These are phyloP conservation scores for Dipodomys ordii DNA, from an alignment of 2,113 vertebrate genomes.

Conservation along the genomic window DNA sequence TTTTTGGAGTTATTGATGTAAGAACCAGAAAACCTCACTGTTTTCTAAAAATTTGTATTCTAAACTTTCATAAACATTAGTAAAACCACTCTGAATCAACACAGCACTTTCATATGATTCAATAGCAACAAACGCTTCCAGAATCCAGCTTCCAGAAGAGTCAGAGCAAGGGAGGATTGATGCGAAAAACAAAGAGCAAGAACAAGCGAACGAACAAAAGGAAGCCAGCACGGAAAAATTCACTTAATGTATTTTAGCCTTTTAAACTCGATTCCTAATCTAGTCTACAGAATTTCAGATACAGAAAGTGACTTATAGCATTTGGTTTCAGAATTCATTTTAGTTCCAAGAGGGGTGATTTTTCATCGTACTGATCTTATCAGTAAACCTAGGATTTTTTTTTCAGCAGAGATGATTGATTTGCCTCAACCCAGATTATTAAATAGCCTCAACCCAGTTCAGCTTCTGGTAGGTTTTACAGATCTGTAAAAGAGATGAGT, in stretches of 20 bases:
- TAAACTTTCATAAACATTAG: neutral
- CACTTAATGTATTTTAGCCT: neutral
- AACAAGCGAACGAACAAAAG: neutral
- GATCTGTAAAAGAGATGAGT: conserved; percentile 52
- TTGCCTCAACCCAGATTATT: neutral
- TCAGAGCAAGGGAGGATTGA: neutral
- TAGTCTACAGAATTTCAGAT: neutral
- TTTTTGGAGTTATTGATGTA: neutral
- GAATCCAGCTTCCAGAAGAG: neutral
- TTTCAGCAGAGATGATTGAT: conserved; percentile 29
- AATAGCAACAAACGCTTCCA: neutral
- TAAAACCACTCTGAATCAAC: neutral
- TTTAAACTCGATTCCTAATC: neutral
- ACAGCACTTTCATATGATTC: neutral
- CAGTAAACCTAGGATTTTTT: conserved; percentile 34
- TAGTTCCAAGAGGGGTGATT: conserved; percentile 17
- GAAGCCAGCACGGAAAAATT: neutral
- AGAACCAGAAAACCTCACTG: neutral
- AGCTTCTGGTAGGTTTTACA: neutral
- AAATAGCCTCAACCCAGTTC: neutral
- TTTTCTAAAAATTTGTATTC: neutral
- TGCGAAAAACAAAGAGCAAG: neutral
- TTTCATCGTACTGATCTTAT: neutral
- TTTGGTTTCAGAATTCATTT: conserved; percentile 48
- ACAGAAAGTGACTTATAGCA: neutral